Evolutionary conservation across 2,888 invertebrate genomes (phyloP), one percentile per base, ranked within the genome.

Genomic region (Archips crataeganus): DNA sequence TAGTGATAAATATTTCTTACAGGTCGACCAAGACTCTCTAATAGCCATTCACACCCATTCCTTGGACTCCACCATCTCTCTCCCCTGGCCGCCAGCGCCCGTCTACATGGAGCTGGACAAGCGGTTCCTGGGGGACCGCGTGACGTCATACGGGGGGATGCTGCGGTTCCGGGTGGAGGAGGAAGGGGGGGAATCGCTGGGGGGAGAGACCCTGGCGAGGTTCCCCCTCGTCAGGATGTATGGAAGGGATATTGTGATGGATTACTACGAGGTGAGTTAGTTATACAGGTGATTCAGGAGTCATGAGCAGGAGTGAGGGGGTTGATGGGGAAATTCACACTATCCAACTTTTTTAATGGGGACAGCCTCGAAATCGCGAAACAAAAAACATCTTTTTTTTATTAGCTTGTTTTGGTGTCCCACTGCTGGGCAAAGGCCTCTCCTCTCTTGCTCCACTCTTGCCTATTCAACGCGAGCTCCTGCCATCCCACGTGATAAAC

Each of bases 111-210:
- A 96, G 81, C 92, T 99, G 15, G 98, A 98, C 0, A 94, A 95
- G 10, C 95, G 96, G 70, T 98, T 99, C 88, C 95, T 97, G 13
- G 98, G 98, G 0, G 99, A 99, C 90, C 94, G 97, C 87, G 97
- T 98, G 15, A 95, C 97, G 76, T 98, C 99, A 34, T 99, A 99
- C 90, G 98, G 98, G 39, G 99, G 99, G 4, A 96, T 96, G 77
- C 91, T 99, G 64, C 95, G 97, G 77, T 99, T 99, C 87, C 95
- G 95, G 1, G 96, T 97, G 0, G 95, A 97, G 69, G 96, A 97
- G 77, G 96, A 96, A 61, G 95, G 95, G 0, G 95, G 95, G 0
- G 94, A 95, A 49, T 93, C 96, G 32, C 95, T 96, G 47, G 88
- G 94, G 0, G 89, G 91, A 4, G 94, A 96, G 2, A 88, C 96